Evolutionary conservation across 2,888 invertebrate genomes (phyloP).

Genomic region (Drosophila incognita): DNA sequence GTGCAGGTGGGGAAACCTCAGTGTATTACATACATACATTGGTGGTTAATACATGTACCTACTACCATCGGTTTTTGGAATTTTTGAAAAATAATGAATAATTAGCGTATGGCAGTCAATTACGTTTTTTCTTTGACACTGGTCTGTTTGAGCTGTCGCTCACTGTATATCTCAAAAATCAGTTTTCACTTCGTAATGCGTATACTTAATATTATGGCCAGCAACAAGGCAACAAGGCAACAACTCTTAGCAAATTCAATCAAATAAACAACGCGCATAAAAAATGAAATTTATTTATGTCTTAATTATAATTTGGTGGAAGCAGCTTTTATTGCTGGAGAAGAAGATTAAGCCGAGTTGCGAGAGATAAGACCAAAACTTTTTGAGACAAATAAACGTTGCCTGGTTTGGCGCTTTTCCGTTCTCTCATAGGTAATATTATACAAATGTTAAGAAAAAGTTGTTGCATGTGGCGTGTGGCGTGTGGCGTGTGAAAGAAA

Average conservation of each 20-base stretch:
- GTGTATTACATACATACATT: too few species aligned
- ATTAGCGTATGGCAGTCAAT: too few species aligned
- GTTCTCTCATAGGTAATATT: constrained; percentile 5
- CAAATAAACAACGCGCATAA: background rate
- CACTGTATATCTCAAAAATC: background rate
- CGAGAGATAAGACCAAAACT: constrained; percentile 47
- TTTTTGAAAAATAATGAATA: too few species aligned
- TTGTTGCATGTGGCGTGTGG: constrained; percentile 58
- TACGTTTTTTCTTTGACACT: too few species aligned
- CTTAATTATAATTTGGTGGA: constrained; percentile 54
- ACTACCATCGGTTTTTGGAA: too few species aligned
- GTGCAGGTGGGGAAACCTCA: too few species aligned
- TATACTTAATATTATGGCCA: background rate
- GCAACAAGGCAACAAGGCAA: background rate
- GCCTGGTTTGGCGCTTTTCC: constrained; percentile 7
- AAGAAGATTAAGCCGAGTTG: constrained; percentile 48
- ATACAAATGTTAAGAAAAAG: constrained; percentile 4
- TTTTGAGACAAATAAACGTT: constrained; percentile 64
- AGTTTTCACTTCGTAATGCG: background rate
- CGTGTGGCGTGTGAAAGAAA: constrained; percentile 76
- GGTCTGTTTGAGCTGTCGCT: too few species aligned
- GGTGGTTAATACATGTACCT: too few species aligned
- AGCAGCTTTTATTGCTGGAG: constrained; percentile 37
- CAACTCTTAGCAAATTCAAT: too few species aligned
- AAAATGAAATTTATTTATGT: constrained; percentile 18